These are phyloP conservation scores for Boulengeromyrus knoepffleri DNA, from an alignment of 2,113 vertebrate species.

Conservation along the genomic window DNA sequence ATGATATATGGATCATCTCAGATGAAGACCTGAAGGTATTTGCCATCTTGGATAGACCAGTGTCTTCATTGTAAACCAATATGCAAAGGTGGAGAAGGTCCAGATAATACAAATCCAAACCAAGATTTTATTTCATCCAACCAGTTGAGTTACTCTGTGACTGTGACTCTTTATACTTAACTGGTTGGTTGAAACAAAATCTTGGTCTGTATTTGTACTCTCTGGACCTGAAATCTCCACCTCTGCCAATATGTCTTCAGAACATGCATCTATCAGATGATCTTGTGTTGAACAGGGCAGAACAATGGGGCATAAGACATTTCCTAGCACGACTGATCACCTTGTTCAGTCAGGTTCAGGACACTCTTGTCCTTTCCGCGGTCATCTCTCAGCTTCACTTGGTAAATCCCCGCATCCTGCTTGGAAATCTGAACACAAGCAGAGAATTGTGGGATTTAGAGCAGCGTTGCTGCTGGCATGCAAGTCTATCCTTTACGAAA, in stretches of 20 bases:
- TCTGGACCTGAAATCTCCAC: no score
- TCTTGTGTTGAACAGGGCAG: neutral
- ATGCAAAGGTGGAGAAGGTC: no score
- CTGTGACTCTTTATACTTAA: no score
- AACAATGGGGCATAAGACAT: neutral
- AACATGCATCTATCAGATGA: neutral
- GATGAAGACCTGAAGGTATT: neutral
- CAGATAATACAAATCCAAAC: no score
- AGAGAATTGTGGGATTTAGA: conserved; percentile 7
- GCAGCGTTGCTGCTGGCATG: neutral
- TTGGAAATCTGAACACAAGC: conserved; percentile 73
- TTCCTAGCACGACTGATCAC: conserved; percentile 44
- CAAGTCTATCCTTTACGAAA: neutral
- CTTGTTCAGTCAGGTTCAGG: conserved; percentile 77
- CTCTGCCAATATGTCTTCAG: neutral
- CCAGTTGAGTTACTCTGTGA: no score
- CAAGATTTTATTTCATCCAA: no score
- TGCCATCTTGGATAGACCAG: neutral
- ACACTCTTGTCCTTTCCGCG: conserved; percentile 84
- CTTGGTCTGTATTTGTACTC: no score
- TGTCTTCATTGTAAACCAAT: neutral
- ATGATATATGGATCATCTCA: neutral
- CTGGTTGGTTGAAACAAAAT: no score
- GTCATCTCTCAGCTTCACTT: conserved; percentile 81
- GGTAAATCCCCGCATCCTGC: conserved; percentile 82